Conservation (phyloP, 2,797 vertebrate species). For the Xyrichtys novacula region DNA sequence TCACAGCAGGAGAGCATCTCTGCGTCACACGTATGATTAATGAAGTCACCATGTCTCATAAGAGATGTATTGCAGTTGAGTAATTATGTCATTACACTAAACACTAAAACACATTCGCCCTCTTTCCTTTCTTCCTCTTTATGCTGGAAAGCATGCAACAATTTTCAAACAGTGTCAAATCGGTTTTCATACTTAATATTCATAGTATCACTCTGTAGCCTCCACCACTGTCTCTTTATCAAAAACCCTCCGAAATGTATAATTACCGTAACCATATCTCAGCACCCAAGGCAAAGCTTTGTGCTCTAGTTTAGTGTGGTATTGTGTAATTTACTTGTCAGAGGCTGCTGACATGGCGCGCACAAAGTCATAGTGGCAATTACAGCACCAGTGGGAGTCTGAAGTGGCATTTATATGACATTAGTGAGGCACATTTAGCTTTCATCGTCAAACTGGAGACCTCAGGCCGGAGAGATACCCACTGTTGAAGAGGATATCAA, state of each 20-base stretch:
- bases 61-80: too few species aligned
- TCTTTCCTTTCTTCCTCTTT: not conserved
- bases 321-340: conserved; percentile 65
- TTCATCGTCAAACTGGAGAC: conserved; percentile 60
- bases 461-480: conserved; percentile 47
- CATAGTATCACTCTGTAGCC: not conserved
- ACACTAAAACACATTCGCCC: not conserved
- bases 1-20: not conserved
- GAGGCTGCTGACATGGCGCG: conserved; percentile 48
- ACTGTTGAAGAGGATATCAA: conserved; percentile 48
- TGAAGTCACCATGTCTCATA: not conserved
- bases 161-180: conserved; percentile 1
- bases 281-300: conserved; percentile 33
- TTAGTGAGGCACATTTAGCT: conserved; percentile 70
- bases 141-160: not conserved
- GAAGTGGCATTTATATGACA: conserved; percentile 71
- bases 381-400: conserved; percentile 56
- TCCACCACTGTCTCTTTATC: not conserved
- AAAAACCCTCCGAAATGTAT: conserved; percentile 20
- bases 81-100: not conserved
- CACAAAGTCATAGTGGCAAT: conserved; percentile 63
- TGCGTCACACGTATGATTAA: not conserved
- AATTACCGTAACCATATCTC: conserved; percentile 26
- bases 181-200: conserved; percentile 13
- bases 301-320: conserved; percentile 47